Conservation (phyloP, 1,140 invertebrate species). For the Sycophaga agraensis region DNA sequence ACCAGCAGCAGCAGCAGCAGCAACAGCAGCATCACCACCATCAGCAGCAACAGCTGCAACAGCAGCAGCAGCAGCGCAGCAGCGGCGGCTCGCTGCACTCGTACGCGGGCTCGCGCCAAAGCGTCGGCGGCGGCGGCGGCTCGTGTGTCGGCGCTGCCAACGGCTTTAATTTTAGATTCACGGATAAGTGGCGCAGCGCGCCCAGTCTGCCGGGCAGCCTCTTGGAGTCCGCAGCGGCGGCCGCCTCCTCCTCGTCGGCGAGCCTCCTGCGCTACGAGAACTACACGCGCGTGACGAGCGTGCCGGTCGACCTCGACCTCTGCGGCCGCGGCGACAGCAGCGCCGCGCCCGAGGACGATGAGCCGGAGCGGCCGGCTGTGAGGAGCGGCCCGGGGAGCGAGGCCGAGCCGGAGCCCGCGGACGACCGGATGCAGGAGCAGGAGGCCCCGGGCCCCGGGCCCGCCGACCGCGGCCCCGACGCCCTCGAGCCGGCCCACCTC, state of each 20-base stretch:
- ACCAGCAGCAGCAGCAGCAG: conserved; percentile 23
- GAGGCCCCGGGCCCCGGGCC: conserved; percentile 1
- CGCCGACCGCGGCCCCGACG: conserved; percentile 33
- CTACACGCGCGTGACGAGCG: conserved; percentile 54
- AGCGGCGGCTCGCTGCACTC: conserved; percentile 22
- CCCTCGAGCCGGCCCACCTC: conserved; percentile 36
- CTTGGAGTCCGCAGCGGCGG: conserved; percentile 37
- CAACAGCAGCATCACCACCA: conserved; percentile 22
- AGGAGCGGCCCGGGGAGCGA: background rate
- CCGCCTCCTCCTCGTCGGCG: conserved; percentile 36
- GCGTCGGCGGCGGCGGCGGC: conserved; percentile 37
- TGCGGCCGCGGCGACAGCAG: conserved; percentile 30
- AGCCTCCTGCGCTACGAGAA: conserved; percentile 33
- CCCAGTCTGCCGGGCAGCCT: conserved; percentile 54
- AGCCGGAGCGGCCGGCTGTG: too few relatives aligned
- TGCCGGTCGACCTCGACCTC: conserved; percentile 61
- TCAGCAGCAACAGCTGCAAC: background rate
- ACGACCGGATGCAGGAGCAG: background rate
- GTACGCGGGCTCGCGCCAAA: conserved; percentile 21
- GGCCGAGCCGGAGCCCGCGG: background rate
- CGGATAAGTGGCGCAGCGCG: conserved; percentile 55
- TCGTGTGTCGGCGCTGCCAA: conserved; percentile 28
- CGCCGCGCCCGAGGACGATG: background rate
- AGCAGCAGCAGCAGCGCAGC: conserved; percentile 23
- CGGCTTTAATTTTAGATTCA: conserved; percentile 57